Evolutionary conservation across 2,888 invertebrate species (phyloP).

Genomic region (Metopia argyrocephala): DNA sequence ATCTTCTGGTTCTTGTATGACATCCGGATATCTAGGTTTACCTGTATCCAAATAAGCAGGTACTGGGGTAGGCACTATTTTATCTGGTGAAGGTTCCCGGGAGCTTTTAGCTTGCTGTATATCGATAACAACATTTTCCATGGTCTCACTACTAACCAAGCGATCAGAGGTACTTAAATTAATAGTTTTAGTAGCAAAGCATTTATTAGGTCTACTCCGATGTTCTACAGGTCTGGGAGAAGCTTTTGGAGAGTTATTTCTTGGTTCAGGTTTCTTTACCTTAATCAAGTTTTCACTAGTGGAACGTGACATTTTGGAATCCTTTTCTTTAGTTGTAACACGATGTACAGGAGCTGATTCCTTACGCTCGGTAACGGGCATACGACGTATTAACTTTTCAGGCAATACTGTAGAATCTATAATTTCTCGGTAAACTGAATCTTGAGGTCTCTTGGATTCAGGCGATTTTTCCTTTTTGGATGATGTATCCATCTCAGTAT

Average conservation of each 20-base stretch:
- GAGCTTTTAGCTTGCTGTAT: conserved; percentile 87
- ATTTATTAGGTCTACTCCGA: conserved; percentile 76
- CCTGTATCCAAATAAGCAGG: conserved; percentile 79
- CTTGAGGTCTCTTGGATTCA: conserved; percentile 49
- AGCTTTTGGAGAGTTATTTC: conserved; percentile 61
- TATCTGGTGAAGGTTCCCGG: conserved; percentile 86
- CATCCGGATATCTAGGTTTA: conserved; percentile 86
- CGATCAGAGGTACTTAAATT: conserved; percentile 79
- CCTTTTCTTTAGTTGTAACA: conserved; percentile 77
- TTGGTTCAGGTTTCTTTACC: conserved; percentile 71
- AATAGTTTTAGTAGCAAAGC: conserved; percentile 80
- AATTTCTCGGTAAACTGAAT: conserved; percentile 48
- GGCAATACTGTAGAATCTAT: conserved; percentile 54
- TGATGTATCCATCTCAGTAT: conserved; percentile 70
- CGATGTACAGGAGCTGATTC: conserved; percentile 78
- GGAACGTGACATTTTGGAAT: conserved; percentile 80
- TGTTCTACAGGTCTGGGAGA: conserved; percentile 66
- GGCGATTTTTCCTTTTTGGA: conserved; percentile 38
- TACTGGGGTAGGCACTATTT: conserved; percentile 84
- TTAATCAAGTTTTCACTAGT: conserved; percentile 82
- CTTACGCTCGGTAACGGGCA: conserved; percentile 77
- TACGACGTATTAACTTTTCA: conserved; percentile 69
- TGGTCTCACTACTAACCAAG: conserved; percentile 79
- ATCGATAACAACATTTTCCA: conserved; percentile 84
- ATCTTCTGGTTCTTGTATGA: conserved; percentile 87